Conservation (phyloP, 2,888 invertebrate species). For the Hemaris fuciformis region DNA sequence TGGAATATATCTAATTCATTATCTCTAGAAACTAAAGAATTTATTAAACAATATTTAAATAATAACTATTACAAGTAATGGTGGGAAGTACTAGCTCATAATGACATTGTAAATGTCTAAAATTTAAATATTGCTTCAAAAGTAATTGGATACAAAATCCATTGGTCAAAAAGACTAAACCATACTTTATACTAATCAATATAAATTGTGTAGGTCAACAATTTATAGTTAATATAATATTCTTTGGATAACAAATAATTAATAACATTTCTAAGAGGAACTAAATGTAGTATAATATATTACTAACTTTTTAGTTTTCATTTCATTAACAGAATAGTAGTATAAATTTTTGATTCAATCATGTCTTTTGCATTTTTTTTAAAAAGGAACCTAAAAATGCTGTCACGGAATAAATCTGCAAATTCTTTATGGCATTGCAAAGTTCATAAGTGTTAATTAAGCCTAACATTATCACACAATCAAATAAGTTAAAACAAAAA, state of each 20-base stretch:
- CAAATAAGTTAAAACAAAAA: constrained; percentile 72
- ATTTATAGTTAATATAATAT: constrained; percentile 73
- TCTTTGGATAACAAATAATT: constrained; percentile 80
- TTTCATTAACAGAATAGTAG: constrained; percentile 43
- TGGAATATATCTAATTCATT: constrained; percentile 74
- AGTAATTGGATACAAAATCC: constrained; percentile 56
- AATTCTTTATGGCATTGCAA: constrained; percentile 70
- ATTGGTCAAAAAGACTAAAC: constrained; percentile 42
- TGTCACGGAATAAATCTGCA: constrained; percentile 67
- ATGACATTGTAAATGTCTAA: constrained; percentile 57
- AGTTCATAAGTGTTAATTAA: constrained; percentile 61
- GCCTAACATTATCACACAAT: constrained; percentile 75
- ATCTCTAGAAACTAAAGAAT: constrained; percentile 67
- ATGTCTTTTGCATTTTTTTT: constrained; percentile 39
- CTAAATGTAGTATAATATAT: constrained; percentile 61
- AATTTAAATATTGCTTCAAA: constrained; percentile 76
- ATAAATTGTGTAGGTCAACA: constrained; percentile 62
- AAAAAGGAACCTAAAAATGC: constrained; percentile 66
- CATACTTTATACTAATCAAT: constrained; percentile 60
- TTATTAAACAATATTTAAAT: constrained; percentile 76
- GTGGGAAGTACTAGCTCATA: constrained; percentile 70
- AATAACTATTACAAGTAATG: constrained; percentile 69
- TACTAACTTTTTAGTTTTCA: constrained; percentile 42
- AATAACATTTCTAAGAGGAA: constrained; percentile 79
- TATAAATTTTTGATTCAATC: constrained; percentile 32